Evolutionary conservation across 1,140 invertebrate genomes (phyloP).

Genomic region (Drosophila virilis): DNA sequence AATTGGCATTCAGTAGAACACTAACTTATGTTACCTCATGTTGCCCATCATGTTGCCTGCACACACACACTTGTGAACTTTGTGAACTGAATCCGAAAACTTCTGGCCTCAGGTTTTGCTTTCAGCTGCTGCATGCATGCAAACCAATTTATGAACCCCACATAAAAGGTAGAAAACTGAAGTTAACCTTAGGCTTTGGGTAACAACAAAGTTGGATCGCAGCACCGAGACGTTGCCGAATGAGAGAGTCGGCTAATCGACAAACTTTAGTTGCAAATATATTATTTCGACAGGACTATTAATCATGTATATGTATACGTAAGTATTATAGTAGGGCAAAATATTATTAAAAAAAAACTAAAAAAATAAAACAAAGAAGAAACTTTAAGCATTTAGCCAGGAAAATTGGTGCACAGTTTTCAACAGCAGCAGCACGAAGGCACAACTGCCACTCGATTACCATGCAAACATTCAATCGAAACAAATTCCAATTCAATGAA

Average conservation of each 20-base stretch:
- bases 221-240: neutral
- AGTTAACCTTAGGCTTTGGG: constrained; percentile 26
- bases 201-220: constrained; percentile 20
- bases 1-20: constrained; percentile 32
- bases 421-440: constrained; percentile 30
- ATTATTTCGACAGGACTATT: constrained; percentile 61
- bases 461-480: constrained; percentile 82
- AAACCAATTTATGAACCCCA: constrained; percentile 57
- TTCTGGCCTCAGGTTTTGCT: constrained; percentile 18
- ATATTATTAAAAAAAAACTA: neutral
- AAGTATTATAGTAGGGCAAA: constrained; percentile 11
- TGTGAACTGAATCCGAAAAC: constrained; percentile 30
- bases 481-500: constrained; percentile 81
- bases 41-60: constrained; percentile 43
- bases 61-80: constrained; percentile 20
- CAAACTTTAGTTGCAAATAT: constrained; percentile 75
- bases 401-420: constrained; percentile 51
- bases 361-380: neutral
- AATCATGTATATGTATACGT: constrained; percentile 50
- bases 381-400: constrained; percentile 49
- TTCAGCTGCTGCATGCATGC: constrained; percentile 31
- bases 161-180: constrained; percentile 14
- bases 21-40: constrained; percentile 47
- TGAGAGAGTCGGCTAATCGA: constrained; percentile 54
- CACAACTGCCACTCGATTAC: constrained; percentile 75